Base-by-base conservation (phyloP, 1,140 invertebrate species). In the Arion vulgaris region DNA sequence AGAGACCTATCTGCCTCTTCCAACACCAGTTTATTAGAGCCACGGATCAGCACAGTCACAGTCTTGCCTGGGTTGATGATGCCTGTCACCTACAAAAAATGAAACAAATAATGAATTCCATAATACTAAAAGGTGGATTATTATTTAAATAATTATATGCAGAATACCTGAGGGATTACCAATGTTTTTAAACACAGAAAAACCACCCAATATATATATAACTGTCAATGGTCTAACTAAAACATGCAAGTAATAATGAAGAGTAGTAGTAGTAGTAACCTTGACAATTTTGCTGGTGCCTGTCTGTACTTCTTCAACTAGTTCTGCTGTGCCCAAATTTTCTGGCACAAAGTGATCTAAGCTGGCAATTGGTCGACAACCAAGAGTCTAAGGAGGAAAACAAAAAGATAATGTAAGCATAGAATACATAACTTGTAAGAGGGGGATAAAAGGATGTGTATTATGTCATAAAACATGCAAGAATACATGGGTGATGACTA, bases 341-440 rank as follows among this genome's bases (percentile, higher is more conserved):
- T 99, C 98, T 74, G 98, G 93, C 5, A 95, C 94, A 91, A 99
- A 99, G 92, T 99, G 99, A 94, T 99, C 98, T 66, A 99, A 92
- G 51, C 97, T 98, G n/a, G 98, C 99, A 90, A 99, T 98, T 7
- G 99, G 99, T 79, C 97, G 94, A 92, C 98, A 99, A 34, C 96
- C 95, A 19, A 99, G 93, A 74, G 97, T 97, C 94, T 94, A 88
- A 15, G 92, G 89, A n/a, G 68, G 73, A 72, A 84, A 72, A 53
- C 38, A 77, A 57, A 57, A 9, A 57, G 7, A 4, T 9, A 23
- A 57, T 57, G 23, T 57, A 23, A 49, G 45, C n/a, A n/a, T n/a
- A n/a, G n/a, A n/a, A n/a, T n/a, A n/a, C n/a, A n/a, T n/a, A n/a
- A n/a, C n/a, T n/a, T n/a, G n/a, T n/a, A n/a, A n/a, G n/a, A n/a